These are phyloP conservation scores for Thalassoma bifasciatum DNA, from an alignment of 2,113 vertebrate species.

Conservation along the genomic window DNA sequence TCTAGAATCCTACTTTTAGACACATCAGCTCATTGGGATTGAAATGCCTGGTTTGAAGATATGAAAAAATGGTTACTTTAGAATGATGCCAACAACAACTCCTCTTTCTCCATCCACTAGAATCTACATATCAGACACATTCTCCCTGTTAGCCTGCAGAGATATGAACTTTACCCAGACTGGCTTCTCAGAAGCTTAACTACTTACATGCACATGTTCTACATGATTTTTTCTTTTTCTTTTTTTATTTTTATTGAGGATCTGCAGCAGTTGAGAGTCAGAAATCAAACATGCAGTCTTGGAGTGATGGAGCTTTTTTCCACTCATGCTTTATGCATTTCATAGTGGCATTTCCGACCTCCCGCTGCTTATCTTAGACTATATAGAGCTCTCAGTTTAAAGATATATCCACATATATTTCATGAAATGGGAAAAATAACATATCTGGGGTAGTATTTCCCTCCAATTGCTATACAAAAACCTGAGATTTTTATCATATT, in stretches of 20 bases:
- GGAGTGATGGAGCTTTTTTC: neutral
- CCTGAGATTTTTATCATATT: too few relatives aligned
- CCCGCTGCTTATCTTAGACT: neutral
- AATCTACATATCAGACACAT: neutral
- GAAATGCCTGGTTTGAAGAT: too few relatives aligned
- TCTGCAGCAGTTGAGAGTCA: conserved; percentile 9
- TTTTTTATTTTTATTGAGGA: too few relatives aligned
- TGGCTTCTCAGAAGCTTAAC: neutral
- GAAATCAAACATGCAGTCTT: conserved; percentile 13
- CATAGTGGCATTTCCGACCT: neutral
- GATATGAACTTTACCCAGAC: neutral
- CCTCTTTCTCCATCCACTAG: neutral
- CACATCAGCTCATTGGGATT: too few relatives aligned
- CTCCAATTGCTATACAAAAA: too few relatives aligned
- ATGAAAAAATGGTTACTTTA: too few relatives aligned
- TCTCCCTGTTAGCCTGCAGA: neutral
- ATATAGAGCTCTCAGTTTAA: neutral
- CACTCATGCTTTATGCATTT: neutral
- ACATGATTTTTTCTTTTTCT: conserved; percentile 13
- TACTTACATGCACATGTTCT: neutral
- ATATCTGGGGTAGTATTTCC: too few relatives aligned
- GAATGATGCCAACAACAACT: conserved; percentile 3
- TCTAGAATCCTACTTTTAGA: too few relatives aligned
- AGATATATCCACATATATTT: too few relatives aligned
- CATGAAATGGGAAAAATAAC: too few relatives aligned